Base-by-base conservation (phyloP, 2,888 invertebrate genomes). In the Pammene fasciana region DNA sequence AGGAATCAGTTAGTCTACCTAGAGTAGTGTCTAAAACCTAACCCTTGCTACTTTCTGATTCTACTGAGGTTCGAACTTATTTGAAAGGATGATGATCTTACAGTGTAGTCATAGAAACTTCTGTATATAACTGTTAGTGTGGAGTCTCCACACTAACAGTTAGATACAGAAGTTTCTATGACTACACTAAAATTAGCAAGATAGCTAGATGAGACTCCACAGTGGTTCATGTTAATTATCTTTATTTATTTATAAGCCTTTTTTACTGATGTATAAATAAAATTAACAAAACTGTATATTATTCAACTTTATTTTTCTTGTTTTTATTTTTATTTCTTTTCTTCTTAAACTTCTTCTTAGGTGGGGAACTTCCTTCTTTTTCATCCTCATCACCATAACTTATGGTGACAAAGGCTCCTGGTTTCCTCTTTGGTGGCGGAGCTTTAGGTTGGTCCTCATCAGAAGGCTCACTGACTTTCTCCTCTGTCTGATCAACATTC, bases 361-460 rank as follows among this genome's bases (percentile, higher is more conserved):
- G 80, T 74, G 85, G 79, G 65, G 78, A 73, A 56, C 72, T 75
- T 13, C 71, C 74, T 67, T 83, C 79, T 45, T 75, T 73, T 67
- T 80, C 79, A 59, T 78, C 77, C 60, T 84, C 82, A 72, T 80
- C 80, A 72, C 89, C 92, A 83, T 90, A 90, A 65, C 84, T 87
- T 54, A 93, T 80, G 52, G 85, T 79, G 9, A 92, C 92, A 87
- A 85, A 91, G 68, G 89, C 88, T 56, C 89, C 88, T 56, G 84
- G 83, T 78, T 89, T 89, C 55, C 87, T 85, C 76, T 90, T 90
- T 9, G 72, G 73, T 66, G 78, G 73, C 46, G 72, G 26, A 26
- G 78, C 74, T 41, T 78, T 75, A 36, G 66, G 72, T 52, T 72
- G 65, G 62, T 75, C 72, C 61, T 81, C 78, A 70, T 86, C 84